Percentiles rank a stretch among this genome's conserved stretches.
Conservation (phyloP, 2,888 invertebrate genomes). For the Drosophila anomelani region DNA sequence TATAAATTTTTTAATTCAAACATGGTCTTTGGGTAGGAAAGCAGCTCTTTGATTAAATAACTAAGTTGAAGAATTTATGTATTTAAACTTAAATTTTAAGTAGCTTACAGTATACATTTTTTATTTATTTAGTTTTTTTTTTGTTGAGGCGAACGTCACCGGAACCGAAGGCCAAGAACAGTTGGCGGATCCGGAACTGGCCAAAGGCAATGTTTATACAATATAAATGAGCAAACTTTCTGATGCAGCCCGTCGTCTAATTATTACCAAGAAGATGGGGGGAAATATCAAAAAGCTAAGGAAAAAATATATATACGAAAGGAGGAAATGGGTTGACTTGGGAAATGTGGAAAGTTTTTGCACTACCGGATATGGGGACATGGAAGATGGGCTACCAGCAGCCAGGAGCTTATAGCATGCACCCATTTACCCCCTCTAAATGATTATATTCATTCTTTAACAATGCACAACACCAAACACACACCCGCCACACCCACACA, state of each 20-base stretch:
- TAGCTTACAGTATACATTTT: background rate
- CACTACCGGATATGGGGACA: constrained; percentile 14
- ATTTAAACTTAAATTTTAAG: constrained; percentile 1
- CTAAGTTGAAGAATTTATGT: background rate
- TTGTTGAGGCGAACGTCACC: background rate
- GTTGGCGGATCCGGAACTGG: constrained; percentile 1
- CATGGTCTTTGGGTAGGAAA: background rate
- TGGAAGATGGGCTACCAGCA: constrained; percentile 43
- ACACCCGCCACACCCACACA: constrained; percentile 25
- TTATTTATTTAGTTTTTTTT: background rate
- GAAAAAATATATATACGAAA: background rate
- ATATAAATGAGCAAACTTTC: constrained; percentile 72
- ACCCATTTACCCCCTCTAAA: background rate
- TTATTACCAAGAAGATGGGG: constrained; percentile 48
- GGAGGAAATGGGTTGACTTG: background rate
- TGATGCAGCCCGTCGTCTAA: constrained; percentile 54
- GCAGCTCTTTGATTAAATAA: too few species aligned
- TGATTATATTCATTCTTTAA: background rate
- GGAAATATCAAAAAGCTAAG: background rate
- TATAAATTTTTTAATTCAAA: background rate
- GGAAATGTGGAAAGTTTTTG: constrained; percentile 28
- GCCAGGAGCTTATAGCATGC: constrained; percentile 38
- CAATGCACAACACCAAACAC: constrained; percentile 9
- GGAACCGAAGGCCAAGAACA: constrained; percentile 7
- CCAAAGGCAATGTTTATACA: constrained; percentile 69